Evolutionary conservation across 2,888 invertebrate species (phyloP), one percentile per base, ranked within the genome.

Genomic region (Drosophila falleni): DNA sequence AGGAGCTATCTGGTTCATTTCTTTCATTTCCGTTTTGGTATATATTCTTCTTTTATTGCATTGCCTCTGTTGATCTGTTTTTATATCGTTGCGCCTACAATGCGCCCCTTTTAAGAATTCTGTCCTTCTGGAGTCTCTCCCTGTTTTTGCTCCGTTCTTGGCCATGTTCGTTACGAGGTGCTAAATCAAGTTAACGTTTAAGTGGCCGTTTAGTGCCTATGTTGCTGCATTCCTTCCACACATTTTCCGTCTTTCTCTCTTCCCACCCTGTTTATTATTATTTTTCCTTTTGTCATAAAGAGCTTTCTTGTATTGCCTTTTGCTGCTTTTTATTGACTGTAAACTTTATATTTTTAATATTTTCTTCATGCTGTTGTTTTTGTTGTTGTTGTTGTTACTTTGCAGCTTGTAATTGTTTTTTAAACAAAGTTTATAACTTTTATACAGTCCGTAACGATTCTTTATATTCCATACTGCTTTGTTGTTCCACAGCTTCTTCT

Each of bases 171-270:
- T 84, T 81, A 84, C 81, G 89, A 89, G 87, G 87, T 84, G 84
- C 87, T 84, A 84, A 84, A 89, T 84, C 84, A 84, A 84, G 84
- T 84, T 89, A 89, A 89, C 89, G 71, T 78, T 84, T 89, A 84
- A 89, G 87, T 87, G 84, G 87, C 85, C 84, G 85, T 84, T 84
- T 84, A 84, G 89, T 81, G 89, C 81, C 89, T 83, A 74, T 66
- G 68, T 37, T 56, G 63, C 80, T 49, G 63, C 19, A 33, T 39
- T 61, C n/a, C 31, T 59, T 42, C 35, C 15, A n/a, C 39, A 37
- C 54, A 11, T 39, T 16, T 39, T 16, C 33, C n/a, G 6, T 15
- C 44, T 16, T 35, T 29, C 46, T 5, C n/a, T 15, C 10, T 33
- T 10, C 3, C 26, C 15, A 4, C n/a, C 15, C 23, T n/a, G 59